These are phyloP conservation scores for Spea multiplicata DNA, from an alignment of 2,113 vertebrate genomes.

Conservation along the genomic window DNA sequence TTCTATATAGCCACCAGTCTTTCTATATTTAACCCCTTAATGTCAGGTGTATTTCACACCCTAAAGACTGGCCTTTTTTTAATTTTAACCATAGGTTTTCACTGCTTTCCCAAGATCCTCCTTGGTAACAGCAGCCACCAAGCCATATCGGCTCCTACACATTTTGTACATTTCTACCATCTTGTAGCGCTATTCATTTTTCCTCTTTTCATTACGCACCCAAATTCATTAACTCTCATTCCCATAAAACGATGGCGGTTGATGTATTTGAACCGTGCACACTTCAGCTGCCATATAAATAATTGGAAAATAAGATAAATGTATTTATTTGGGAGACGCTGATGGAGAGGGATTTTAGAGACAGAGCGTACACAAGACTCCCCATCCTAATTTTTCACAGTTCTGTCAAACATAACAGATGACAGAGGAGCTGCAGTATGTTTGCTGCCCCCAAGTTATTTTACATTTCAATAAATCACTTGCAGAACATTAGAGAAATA, in stretches of 20 bases:
- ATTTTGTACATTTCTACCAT: too few relatives aligned
- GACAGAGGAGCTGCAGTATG: slow-evolving; percentile 23
- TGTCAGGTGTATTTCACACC: too few relatives aligned
- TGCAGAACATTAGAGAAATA: slow-evolving; percentile 49
- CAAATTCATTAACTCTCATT: slow-evolving; percentile 2
- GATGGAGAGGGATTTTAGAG: slow-evolving; percentile 34
- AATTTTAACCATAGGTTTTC: too few relatives aligned
- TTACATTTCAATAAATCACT: slow-evolving; percentile 59
- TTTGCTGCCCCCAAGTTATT: slow-evolving; percentile 52
- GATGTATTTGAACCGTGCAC: slow-evolving; percentile 25
- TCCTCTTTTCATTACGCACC: not conserved
- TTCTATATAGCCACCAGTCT: too few relatives aligned
- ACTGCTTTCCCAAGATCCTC: too few relatives aligned
- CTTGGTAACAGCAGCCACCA: not conserved
- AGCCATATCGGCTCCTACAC: not conserved
- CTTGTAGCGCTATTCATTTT: too few relatives aligned
- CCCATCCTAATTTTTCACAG: slow-evolving; percentile 55
- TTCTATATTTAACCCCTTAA: not conserved
- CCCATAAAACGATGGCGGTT: slow-evolving; percentile 5
- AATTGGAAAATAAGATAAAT: slow-evolving; percentile 39
- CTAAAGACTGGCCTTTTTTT: too few relatives aligned
- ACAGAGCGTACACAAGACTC: slow-evolving; percentile 8
- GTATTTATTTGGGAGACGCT: slow-evolving; percentile 42
- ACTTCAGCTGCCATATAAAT: slow-evolving; percentile 38
- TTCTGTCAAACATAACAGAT: slow-evolving; percentile 52